These are phyloP conservation scores for Empis livida DNA, from an alignment of 2,888 invertebrate genomes.

Conservation along the genomic window DNA sequence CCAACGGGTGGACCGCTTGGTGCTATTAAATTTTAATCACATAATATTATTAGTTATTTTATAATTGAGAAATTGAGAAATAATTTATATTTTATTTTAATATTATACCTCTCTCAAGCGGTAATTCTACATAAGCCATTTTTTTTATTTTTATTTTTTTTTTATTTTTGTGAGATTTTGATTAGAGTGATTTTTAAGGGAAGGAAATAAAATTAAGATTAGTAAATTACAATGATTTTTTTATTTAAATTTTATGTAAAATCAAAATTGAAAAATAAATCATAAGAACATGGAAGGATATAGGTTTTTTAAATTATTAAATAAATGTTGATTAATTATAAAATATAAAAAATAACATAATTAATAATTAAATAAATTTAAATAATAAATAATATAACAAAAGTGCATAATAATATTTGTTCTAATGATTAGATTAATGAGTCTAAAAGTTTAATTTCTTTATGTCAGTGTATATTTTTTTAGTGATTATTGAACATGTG, in stretches of 20 bases:
- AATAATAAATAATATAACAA: not conserved
- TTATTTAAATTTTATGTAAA: too few relatives aligned
- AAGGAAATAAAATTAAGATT: not conserved
- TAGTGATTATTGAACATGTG: too few relatives aligned
- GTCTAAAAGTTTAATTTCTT: too few relatives aligned
- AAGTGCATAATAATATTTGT: too few relatives aligned
- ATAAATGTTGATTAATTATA: too few relatives aligned
- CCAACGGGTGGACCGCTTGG: slow-evolving; percentile 93
- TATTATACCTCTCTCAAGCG: slow-evolving; percentile 35
- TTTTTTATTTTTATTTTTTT: slow-evolving; percentile 14
- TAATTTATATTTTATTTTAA: slow-evolving; percentile 2
- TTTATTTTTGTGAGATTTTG: slow-evolving; percentile 1
- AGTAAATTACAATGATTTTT: not conserved
- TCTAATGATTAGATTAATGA: too few relatives aligned
- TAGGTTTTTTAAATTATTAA: not conserved
- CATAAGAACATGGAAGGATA: not conserved
- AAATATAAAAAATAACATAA: too few relatives aligned
- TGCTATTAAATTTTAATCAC: slow-evolving; percentile 43
- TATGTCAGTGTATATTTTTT: too few relatives aligned
- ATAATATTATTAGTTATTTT: not conserved
- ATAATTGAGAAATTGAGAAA: not conserved
- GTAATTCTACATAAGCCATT: slow-evolving; percentile 32
- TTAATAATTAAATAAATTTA: not conserved
- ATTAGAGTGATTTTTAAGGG: not conserved
- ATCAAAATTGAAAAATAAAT: too few relatives aligned